Evolutionary conservation across 2,113 vertebrate genomes (phyloP).

Genomic region (Oreotrochilus melanogaster): DNA sequence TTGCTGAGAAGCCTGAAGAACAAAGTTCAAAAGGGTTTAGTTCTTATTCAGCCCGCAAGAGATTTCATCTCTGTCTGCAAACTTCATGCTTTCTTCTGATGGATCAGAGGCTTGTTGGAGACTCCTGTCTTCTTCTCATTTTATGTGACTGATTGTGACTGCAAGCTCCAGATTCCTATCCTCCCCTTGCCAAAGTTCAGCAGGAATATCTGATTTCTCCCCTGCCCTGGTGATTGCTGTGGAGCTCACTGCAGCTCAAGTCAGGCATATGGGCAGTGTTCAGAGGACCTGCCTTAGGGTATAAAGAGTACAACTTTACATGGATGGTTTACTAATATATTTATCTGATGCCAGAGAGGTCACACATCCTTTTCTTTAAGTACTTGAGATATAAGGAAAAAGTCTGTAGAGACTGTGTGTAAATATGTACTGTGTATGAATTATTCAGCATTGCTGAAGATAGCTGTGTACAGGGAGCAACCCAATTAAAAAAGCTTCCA

Average conservation of each 20-base stretch:
- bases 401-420: not conserved
- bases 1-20: not conserved
- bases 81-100: not conserved
- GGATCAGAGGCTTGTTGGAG: not conserved
- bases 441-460: conserved; percentile 27
- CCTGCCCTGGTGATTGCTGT: not conserved
- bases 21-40: not conserved
- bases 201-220: not conserved
- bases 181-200: not conserved
- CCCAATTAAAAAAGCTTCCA: not conserved
- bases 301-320: conserved; percentile 16
- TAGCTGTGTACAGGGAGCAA: not conserved
- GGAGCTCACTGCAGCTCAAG: not conserved
- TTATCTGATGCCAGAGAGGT: not conserved
- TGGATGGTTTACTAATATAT: not conserved
- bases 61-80: not conserved
- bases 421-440: not conserved
- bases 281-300: not conserved
- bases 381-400: not conserved
- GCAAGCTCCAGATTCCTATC: not conserved
- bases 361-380: not conserved
- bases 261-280: not conserved
- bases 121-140: not conserved
- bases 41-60: not conserved
- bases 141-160: not conserved